Evolutionary conservation across 2,888 invertebrate genomes (phyloP).

Genomic region (Troides helena): DNA sequence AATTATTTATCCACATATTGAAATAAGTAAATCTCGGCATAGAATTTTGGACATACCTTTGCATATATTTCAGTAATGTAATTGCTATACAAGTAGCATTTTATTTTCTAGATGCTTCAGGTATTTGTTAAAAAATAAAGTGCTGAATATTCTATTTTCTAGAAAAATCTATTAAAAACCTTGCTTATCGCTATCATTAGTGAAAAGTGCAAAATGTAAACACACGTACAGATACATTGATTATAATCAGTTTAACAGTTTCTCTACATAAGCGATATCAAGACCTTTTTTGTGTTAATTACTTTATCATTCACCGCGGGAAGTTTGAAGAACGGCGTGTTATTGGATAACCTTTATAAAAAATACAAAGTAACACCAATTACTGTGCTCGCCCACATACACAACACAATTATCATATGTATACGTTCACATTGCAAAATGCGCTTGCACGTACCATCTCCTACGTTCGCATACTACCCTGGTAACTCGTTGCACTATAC

Average conservation of each 20-base stretch:
- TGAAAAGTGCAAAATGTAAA: too few relatives aligned
- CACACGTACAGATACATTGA: too few relatives aligned
- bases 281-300: constrained; percentile 6
- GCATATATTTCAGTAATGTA: too few relatives aligned
- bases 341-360: constrained; percentile 27
- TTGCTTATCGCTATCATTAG: too few relatives aligned
- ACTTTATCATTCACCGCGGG: constrained; percentile 3
- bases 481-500: constrained; percentile 63
- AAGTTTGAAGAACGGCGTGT: constrained; percentile 21
- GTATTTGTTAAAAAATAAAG: too few relatives aligned
- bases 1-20: background rate
- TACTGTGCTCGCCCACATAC: background rate
- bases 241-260: too few relatives aligned
- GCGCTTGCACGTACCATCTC: constrained; percentile 36
- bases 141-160: too few relatives aligned
- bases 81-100: too few relatives aligned
- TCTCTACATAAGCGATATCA: background rate
- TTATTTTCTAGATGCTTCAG: too few relatives aligned
- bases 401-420: background rate
- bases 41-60: too few relatives aligned
- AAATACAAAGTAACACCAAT: constrained; percentile 10
- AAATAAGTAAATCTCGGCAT: background rate
- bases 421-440: constrained; percentile 17
- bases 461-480: constrained; percentile 53
- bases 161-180: too few relatives aligned